Base-by-base conservation (phyloP, 2,797 vertebrate genomes). In the Heterohyrax brucei region DNA sequence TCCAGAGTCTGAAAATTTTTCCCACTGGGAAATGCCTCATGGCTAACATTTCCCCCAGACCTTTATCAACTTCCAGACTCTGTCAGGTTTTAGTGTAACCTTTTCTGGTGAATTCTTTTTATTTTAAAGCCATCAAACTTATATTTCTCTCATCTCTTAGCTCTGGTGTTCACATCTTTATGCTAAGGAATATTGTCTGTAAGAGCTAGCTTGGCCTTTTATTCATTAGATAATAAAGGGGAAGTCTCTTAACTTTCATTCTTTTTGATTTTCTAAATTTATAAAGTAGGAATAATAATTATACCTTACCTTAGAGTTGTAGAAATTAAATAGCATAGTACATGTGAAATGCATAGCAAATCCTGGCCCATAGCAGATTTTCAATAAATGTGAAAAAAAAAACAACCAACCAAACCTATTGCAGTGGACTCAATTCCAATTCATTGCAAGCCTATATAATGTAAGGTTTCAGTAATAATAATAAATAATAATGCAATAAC, bases 1-100 rank as follows among this genome's bases (percentile, higher is more conserved):
- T 83, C 85, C 59, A 70, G 75, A 62, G 46, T 81, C 56, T 56
- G 89, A 83, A 66, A 64, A 9, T 88, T 48, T 89, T 93, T 70
- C n/a, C 59, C 59, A 7, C 33, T 72, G 3, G 50, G 22, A 50
- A 61, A 76, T 18, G 7, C 82, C 53, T 76, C 13, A 10, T 46
- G n/a, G 10, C 46, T 62, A 28, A 10, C 12, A 4, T 83, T 50
- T 86, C 64, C 92, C n/a, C 72, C n/a, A 3, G 30, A 14, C 61
- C 30, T 76, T 87, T 68, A 39, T 48, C n/a, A 68, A 0, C 50
- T 53, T 64, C 48, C 62, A 59, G 21, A 22, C 68, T 79, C 22
- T 48, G 0, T 66, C 50, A 21, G 26, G 26, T 39, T 50, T 62
- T 50, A 33, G 5, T 14, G 14, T 91, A 19, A n/a, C 18, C 66